phyloP scores from a whole-genome alignment of 2,113 vertebrate genomes.

The Camelus dromedarius region DNA sequence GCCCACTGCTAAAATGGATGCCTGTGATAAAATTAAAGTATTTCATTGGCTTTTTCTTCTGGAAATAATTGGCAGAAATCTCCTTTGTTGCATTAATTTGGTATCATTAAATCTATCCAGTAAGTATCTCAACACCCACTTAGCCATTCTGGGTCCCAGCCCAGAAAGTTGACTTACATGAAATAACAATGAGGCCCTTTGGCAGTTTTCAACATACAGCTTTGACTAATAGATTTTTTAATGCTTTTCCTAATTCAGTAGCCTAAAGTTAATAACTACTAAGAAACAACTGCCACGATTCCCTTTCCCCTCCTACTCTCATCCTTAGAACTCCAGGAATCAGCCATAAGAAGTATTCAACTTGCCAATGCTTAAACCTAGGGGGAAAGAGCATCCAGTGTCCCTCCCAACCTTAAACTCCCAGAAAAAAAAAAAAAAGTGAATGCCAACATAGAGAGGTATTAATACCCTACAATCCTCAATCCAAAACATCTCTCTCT shows the following conservation, averaged over 20 bases:
- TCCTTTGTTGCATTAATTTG: slow-evolving; percentile 67
- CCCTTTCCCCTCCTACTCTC: neutral
- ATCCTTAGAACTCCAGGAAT: neutral
- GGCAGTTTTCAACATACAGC: slow-evolving; percentile 50
- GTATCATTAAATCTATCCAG: slow-evolving; percentile 67
- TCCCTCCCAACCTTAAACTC: neutral
- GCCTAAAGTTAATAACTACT: slow-evolving; percentile 47
- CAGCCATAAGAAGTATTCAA: neutral
- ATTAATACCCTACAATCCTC: neutral
- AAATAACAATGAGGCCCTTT: slow-evolving; percentile 76
- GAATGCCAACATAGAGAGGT: neutral
- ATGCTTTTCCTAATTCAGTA: slow-evolving; percentile 56
- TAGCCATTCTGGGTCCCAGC: slow-evolving; percentile 84
- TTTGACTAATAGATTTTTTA: slow-evolving; percentile 66
- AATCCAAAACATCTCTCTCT: neutral
- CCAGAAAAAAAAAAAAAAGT: neutral
- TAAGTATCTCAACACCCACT: slow-evolving; percentile 78
- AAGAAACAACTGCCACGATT: slow-evolving; percentile 6
- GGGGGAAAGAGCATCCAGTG: neutral
- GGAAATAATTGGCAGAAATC: slow-evolving; percentile 72
- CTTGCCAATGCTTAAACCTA: neutral
- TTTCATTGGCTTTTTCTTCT: slow-evolving; percentile 76
- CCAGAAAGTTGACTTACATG: slow-evolving; percentile 75
- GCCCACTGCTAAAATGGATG: slow-evolving; percentile 71
- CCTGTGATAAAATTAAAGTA: slow-evolving; percentile 74